These are phyloP conservation scores for Aphis gossypii DNA, from an alignment of 1,140 invertebrate genomes.

Conservation along the genomic window DNA sequence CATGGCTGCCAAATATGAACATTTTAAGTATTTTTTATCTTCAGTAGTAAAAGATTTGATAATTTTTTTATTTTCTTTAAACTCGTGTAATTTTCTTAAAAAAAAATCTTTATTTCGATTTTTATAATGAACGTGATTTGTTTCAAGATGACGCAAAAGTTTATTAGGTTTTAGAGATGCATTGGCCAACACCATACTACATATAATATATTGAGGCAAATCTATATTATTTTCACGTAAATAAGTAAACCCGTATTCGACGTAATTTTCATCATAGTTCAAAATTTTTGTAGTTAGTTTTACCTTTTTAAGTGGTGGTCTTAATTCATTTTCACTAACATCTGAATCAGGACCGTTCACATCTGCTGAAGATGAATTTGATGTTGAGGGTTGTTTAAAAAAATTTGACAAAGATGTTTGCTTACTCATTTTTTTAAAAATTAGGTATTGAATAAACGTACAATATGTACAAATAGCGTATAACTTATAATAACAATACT, in stretches of 20 bases:
- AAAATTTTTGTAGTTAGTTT: background rate
- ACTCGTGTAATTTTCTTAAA: background rate
- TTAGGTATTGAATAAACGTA: no score
- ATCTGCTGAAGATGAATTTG: background rate
- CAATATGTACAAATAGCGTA: background rate
- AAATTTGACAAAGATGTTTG: no score
- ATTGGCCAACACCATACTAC: background rate
- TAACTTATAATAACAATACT: background rate
- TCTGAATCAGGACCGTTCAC: background rate
- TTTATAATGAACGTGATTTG: background rate
- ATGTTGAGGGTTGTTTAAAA: background rate
- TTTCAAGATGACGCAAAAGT: background rate
- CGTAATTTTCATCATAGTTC: background rate
- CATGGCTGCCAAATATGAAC: background rate
- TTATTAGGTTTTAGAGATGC: background rate
- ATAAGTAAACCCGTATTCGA: background rate
- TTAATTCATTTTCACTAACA: background rate
- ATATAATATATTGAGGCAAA: background rate
- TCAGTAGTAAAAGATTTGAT: background rate
- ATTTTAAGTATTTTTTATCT: background rate
- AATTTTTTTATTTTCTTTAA: background rate
- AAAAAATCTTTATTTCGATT: background rate
- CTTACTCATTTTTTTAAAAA: background rate
- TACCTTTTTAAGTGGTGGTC: background rate
- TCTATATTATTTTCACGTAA: background rate